phyloP scores from a whole-genome alignment of 2,888 invertebrate species.

The Dendrolimus pini region DNA sequence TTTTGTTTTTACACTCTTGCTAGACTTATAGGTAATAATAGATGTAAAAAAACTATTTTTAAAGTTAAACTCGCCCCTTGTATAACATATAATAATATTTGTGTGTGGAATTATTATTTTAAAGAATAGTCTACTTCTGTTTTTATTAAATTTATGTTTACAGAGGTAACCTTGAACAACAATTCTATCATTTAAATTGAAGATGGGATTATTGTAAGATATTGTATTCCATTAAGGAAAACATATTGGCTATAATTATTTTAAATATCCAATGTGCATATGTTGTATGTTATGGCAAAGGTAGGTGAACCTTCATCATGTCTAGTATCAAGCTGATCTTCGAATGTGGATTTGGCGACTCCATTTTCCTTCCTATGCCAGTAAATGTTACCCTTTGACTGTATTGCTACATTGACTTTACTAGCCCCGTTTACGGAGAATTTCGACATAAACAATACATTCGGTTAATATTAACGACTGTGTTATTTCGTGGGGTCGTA shows the following conservation, averaged over 20 bases:
- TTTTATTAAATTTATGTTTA: background rate
- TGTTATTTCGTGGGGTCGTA: background rate
- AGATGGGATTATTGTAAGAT: too few relatives aligned
- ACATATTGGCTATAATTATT: too few relatives aligned
- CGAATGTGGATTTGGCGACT: background rate
- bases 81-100: too few relatives aligned
- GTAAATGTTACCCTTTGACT: background rate
- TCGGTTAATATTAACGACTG: background rate
- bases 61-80: too few relatives aligned
- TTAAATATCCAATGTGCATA: too few relatives aligned
- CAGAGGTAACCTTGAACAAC: background rate
- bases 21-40: too few relatives aligned
- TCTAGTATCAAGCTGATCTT: background rate
- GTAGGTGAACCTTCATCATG: background rate
- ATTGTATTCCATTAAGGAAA: too few relatives aligned
- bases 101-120: too few relatives aligned
- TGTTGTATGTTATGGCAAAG: too few relatives aligned
- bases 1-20: too few relatives aligned
- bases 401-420: background rate
- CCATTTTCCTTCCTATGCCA: background rate
- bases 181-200: too few relatives aligned
- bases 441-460: background rate
- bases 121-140: background rate
- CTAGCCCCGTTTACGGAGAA: background rate
- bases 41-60: too few relatives aligned